phyloP scores from a whole-genome alignment of 1,140 invertebrate genomes.

The Drosophila carrolli region DNA sequence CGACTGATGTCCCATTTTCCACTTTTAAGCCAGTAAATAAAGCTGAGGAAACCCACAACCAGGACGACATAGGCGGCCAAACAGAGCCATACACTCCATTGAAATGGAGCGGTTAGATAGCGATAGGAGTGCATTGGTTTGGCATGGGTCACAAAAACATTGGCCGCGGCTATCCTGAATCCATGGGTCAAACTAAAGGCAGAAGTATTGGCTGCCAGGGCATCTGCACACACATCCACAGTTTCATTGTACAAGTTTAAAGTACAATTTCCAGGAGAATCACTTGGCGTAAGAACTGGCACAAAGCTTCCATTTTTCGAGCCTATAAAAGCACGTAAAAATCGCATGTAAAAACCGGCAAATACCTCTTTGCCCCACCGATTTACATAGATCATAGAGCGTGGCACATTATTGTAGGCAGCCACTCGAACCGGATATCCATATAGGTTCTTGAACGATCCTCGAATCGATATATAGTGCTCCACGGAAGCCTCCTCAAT shows the following conservation, averaged over 20 bases:
- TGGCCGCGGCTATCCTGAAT: conserved; percentile 51
- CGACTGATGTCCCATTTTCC: conserved; percentile 55
- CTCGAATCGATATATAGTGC: neutral
- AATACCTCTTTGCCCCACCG: conserved; percentile 9
- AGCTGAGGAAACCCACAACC: conserved; percentile 54
- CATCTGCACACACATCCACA: conserved; percentile 61
- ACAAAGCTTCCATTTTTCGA: conserved; percentile 50
- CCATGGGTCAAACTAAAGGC: conserved; percentile 36
- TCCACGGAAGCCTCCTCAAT: conserved; percentile 12
- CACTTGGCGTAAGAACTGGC: conserved; percentile 27
- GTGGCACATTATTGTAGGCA: conserved; percentile 51
- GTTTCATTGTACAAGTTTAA: conserved; percentile 7
- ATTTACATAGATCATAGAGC: conserved; percentile 39
- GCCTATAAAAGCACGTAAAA: conserved; percentile 39
- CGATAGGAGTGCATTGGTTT: conserved; percentile 51
- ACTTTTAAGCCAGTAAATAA: conserved; percentile 45
- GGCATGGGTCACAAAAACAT: conserved; percentile 55
- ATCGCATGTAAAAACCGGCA: conserved; percentile 57
- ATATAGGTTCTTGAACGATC: conserved; percentile 13
- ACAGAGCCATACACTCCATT: conserved; percentile 50
- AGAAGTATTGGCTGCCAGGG: conserved; percentile 31
- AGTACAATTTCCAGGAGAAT: conserved; percentile 50
- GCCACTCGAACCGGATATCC: conserved; percentile 46
- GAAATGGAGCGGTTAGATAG: conserved; percentile 54
- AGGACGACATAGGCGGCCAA: conserved; percentile 37